Evolutionary conservation across 2,888 invertebrate species (phyloP).

Genomic region (Eurois occulta): DNA sequence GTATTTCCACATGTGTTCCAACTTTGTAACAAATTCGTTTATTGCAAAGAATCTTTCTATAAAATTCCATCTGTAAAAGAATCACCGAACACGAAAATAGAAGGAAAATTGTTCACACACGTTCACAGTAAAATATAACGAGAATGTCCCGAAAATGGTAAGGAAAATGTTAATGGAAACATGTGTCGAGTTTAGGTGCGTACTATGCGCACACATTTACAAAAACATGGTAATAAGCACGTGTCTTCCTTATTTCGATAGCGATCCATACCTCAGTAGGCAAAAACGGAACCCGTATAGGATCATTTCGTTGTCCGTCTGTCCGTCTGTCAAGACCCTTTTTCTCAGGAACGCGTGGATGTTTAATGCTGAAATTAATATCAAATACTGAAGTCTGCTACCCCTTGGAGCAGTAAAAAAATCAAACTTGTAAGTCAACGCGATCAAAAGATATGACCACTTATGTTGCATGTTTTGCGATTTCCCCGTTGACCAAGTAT

Average conservation of each 20-base stretch:
- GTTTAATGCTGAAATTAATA: too few species aligned
- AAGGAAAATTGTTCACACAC: conserved; percentile 29
- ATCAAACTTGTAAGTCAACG: too few species aligned
- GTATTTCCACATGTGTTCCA: not conserved
- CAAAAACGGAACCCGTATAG: too few species aligned
- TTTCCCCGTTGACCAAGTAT: too few species aligned
- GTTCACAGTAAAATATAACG: conserved; percentile 51
- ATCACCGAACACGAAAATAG: conserved; percentile 8
- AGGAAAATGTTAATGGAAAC: conserved; percentile 14
- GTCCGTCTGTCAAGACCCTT: too few species aligned
- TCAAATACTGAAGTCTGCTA: too few species aligned
- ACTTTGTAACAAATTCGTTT: conserved; percentile 13
- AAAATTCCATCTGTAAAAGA: not conserved
- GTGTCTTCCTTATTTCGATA: not conserved
- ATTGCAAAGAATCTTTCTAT: conserved; percentile 10
- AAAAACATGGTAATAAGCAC: not conserved
- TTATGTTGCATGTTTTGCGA: too few species aligned
- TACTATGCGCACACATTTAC: not conserved
- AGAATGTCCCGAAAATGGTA: conserved; percentile 33
- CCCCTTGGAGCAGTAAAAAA: too few species aligned
- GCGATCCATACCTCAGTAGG: too few species aligned
- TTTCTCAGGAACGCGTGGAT: too few species aligned
- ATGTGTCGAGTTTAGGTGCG: conserved; percentile 27
- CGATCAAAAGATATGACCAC: too few species aligned
- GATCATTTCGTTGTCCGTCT: too few species aligned